Conservation (phyloP, 2,888 invertebrate genomes). For the Xanthorhoe spadicearia region DNA sequence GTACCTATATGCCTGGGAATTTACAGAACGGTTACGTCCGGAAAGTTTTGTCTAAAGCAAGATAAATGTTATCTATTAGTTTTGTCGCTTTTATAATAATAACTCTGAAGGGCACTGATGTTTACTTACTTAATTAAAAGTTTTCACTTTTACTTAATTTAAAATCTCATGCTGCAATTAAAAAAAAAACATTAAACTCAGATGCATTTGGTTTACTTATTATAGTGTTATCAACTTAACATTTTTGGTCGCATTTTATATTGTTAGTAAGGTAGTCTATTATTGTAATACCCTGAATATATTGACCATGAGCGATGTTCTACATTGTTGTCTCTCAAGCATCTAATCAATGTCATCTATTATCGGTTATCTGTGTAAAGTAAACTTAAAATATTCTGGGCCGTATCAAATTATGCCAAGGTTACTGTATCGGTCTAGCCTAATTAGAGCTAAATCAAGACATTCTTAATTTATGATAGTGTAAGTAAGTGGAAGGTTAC, state of each 20-base stretch:
- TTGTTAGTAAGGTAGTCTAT: too few relatives aligned
- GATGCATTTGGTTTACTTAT: too few relatives aligned
- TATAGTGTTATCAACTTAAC: too few relatives aligned
- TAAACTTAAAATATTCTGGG: conserved; percentile 18
- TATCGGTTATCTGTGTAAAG: conserved; percentile 27
- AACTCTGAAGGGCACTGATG: too few relatives aligned
- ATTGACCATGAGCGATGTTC: neutral
- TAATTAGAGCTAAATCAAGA: neutral
- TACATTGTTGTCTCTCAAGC: conserved; percentile 7
- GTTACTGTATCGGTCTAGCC: conserved; percentile 3
- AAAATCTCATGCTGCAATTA: too few relatives aligned
- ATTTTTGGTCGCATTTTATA: too few relatives aligned
- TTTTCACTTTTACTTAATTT: too few relatives aligned
- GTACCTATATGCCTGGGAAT: neutral
- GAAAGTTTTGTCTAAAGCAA: neutral
- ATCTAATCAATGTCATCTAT: conserved; percentile 22
- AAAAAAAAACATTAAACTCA: too few relatives aligned
- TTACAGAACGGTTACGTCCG: neutral
- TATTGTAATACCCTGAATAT: too few relatives aligned
- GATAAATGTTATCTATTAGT: neutral
- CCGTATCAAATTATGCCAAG: conserved; percentile 29
- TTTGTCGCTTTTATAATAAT: neutral
- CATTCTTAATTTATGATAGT: too few relatives aligned
- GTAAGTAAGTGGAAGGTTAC: too few relatives aligned
- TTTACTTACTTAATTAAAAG: too few relatives aligned